phyloP scores from a whole-genome alignment of 2,888 invertebrate species.

The Pristionchus mayeri region DNA sequence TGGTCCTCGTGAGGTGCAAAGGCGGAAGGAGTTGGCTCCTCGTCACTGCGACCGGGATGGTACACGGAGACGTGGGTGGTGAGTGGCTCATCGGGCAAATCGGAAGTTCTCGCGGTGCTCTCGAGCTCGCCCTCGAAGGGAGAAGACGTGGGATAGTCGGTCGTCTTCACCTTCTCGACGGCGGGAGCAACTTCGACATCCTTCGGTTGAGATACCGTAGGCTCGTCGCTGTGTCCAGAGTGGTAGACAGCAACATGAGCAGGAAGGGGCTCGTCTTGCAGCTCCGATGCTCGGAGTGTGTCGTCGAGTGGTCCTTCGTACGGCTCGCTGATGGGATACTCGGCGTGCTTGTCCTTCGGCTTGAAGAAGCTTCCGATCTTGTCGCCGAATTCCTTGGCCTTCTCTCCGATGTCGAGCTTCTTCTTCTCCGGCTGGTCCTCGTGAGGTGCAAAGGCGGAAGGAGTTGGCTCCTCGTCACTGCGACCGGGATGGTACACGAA shows the following conservation, averaged over 20 bases:
- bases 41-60: not conserved
- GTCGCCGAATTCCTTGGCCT: constrained; percentile 6
- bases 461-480: not conserved
- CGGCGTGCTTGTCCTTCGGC: constrained; percentile 6
- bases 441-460: not conserved
- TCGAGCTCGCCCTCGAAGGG: constrained; percentile 15
- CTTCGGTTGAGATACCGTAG: not conserved
- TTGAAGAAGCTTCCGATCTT: constrained; percentile 4
- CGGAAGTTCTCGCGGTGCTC: not conserved
- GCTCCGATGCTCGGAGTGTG: not conserved
- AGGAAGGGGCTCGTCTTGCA: not conserved
- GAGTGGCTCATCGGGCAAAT: not conserved
- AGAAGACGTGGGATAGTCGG: not conserved
- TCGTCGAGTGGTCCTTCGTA: not conserved
- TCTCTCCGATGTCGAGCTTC: constrained; percentile 16
- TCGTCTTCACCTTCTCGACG: not conserved
- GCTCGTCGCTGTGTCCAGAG: not conserved
- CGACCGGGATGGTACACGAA: not conserved
- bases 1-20: not conserved
- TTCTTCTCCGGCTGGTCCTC: constrained; percentile 3
- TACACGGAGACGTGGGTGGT: not conserved
- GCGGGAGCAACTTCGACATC: not conserved
- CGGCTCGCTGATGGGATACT: not conserved
- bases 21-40: not conserved
- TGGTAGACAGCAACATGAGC: not conserved